Percentiles rank a stretch among this genome's conserved stretches.
Conservation (phyloP, 2,888 invertebrate species). For the Elysia crispata region DNA sequence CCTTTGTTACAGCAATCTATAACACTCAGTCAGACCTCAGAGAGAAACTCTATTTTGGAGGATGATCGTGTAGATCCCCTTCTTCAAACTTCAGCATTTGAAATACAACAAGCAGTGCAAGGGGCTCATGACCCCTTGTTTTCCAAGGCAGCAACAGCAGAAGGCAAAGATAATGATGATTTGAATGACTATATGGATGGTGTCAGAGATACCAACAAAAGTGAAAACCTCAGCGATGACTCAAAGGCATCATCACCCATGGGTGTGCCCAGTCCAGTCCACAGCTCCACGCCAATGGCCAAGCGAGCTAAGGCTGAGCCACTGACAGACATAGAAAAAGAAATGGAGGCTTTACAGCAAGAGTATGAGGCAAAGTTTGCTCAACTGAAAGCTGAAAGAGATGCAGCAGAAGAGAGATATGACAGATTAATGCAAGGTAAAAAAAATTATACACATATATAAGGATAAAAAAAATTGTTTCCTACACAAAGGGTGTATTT, state of each 20-base stretch:
- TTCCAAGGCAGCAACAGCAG: background rate
- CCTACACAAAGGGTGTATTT: too few relatives aligned
- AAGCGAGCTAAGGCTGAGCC: background rate
- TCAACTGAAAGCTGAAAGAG: conserved; percentile 52
- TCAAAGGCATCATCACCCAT: background rate
- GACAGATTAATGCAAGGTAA: conserved; percentile 66
- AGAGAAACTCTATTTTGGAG: background rate
- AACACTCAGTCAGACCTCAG: too few relatives aligned
- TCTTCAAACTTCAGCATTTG: conserved; percentile 18
- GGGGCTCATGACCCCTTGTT: background rate
- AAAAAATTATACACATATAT: background rate
- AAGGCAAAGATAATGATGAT: background rate
- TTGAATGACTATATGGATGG: too few relatives aligned
- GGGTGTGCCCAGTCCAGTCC: background rate
- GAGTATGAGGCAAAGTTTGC: conserved; percentile 57
- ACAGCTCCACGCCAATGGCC: background rate
- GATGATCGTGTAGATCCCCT: background rate
- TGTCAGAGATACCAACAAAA: too few relatives aligned
- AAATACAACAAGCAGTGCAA: conserved; percentile 6
- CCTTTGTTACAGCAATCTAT: background rate
- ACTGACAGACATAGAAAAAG: conserved; percentile 38
- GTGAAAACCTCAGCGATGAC: conserved; percentile 24
- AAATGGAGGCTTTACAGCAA: conserved; percentile 53
- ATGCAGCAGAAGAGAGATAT: conserved; percentile 64
- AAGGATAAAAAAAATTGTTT: too few relatives aligned